Evolutionary conservation across 2,113 vertebrate species (phyloP).

Genomic region (Galemys pyrenaicus): DNA sequence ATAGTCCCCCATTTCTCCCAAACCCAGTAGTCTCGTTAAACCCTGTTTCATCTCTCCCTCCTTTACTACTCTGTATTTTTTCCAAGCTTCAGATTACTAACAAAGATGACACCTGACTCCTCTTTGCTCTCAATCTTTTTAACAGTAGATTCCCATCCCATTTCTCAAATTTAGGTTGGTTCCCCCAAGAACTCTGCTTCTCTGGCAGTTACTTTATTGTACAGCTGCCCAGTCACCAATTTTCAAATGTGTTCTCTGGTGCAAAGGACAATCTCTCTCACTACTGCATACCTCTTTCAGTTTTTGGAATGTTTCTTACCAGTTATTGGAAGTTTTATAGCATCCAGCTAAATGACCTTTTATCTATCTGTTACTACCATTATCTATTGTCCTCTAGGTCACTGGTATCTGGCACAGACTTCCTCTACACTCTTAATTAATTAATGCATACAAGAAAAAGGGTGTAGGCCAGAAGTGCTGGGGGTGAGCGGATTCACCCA

Average conservation of each 20-base stretch:
- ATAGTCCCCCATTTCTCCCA: neutral
- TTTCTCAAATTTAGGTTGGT: neutral
- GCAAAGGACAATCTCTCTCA: neutral
- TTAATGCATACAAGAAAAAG: too few species aligned
- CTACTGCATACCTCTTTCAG: neutral
- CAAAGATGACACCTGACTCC: neutral
- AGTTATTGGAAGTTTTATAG: neutral
- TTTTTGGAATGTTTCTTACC: neutral
- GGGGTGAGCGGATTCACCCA: too few species aligned
- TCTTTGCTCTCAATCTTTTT: neutral
- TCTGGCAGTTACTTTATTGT: neutral
- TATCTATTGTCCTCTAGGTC: neutral
- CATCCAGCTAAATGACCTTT: neutral
- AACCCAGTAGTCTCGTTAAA: neutral
- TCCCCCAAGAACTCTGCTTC: neutral
- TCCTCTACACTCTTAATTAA: neutral
- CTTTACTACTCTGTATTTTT: neutral
- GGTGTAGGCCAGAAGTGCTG: too few species aligned
- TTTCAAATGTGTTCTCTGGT: neutral
- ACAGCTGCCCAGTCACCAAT: neutral
- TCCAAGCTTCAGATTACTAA: neutral
- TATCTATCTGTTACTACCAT: neutral
- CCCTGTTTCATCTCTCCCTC: neutral
- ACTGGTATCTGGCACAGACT: neutral
- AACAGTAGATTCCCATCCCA: neutral